Percentiles rank a stretch among this genome's conserved stretches.
These are phyloP conservation scores for Labeo calbasu DNA, from an alignment of 2,797 vertebrate genomes.

Conservation along the genomic window DNA sequence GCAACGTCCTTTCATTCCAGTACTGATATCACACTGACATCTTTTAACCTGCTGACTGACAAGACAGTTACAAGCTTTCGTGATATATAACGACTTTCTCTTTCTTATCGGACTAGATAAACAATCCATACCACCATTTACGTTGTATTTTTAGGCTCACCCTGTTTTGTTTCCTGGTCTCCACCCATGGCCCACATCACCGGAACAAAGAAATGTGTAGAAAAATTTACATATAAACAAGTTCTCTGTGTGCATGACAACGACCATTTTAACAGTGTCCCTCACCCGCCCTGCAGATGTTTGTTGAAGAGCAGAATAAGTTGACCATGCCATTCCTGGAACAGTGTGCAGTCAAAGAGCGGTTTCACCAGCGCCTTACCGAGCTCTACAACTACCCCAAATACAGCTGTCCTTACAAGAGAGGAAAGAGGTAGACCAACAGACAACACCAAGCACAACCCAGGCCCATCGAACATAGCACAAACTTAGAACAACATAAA, in stretches of 20 bases:
- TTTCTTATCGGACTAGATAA: background rate
- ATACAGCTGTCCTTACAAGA: constrained; percentile 82
- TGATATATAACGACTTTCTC: background rate
- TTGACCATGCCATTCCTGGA: constrained; percentile 80
- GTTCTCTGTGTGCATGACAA: constrained; percentile 21
- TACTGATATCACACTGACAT: background rate
- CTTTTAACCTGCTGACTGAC: background rate
- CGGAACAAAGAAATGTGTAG: background rate
- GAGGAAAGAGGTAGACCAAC: constrained; percentile 72
- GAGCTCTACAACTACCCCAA: constrained; percentile 82
- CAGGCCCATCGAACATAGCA: background rate
- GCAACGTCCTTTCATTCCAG: background rate
- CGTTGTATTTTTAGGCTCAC: background rate
- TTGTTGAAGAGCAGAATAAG: constrained; percentile 80
- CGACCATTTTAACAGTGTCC: background rate
- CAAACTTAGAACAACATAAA: background rate
- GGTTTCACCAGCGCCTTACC: constrained; percentile 76
- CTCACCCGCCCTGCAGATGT: constrained; percentile 66
- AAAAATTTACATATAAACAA: constrained; percentile 25
- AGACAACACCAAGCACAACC: background rate
- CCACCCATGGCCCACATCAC: constrained; percentile 16
- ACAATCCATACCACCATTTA: background rate
- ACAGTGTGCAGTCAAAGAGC: constrained; percentile 66
- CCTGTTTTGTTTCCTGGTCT: constrained; percentile 14
- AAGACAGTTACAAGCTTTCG: background rate